Base-by-base conservation (phyloP, 1,140 invertebrate species). In the Heterodera schachtii region DNA sequence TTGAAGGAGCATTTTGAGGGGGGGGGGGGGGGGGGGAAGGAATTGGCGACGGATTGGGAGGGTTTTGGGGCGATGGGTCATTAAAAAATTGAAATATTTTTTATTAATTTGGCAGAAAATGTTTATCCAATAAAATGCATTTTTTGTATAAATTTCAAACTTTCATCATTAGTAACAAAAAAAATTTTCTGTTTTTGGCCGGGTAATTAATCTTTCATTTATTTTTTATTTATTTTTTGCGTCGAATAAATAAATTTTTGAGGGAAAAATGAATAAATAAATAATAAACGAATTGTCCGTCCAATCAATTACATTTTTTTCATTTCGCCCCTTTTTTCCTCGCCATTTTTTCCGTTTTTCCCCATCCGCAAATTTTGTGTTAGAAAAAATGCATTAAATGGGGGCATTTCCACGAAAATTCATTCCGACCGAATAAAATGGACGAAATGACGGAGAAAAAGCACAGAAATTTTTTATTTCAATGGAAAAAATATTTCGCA, bases 381-480 rank as follows among this genome's bases (percentile, higher is more conserved):
- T 16, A 60, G 57, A 60, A 60, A 60, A 60, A 60, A 60, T 16
- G 57, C 11, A 13, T 16, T 60, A 16, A 60, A 60, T 60, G 57
- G 57, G 57, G 57, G 57, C 57, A 60, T 60, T 60, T 60, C 57
- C 57, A 60, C 57, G 57, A 60, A 60, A 60, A 60, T 60, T 60
- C 57, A 60, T 60, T 60, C 57, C 57, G 16, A 60, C 49, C 57
- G 57, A 60, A 60, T 60, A 60, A 60, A 60, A 19, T 60, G 57
- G 57, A 60, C 57, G 57, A 13, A 52, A 13, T 52, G 49, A 52
- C 49, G 49, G 49, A 31, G 31, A 31, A 31, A 31, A 31, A 31
- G 13, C 13, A 52, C 13, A 52, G 13, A 52, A 52, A 13, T 11
- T 52, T 52, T 52, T 52, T 52, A 11, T 52, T 52, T 52, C 49